Evolutionary conservation across 2,888 invertebrate genomes (phyloP), one percentile per base, ranked within the genome.

Genomic region (Prionchulus punctatus): DNA sequence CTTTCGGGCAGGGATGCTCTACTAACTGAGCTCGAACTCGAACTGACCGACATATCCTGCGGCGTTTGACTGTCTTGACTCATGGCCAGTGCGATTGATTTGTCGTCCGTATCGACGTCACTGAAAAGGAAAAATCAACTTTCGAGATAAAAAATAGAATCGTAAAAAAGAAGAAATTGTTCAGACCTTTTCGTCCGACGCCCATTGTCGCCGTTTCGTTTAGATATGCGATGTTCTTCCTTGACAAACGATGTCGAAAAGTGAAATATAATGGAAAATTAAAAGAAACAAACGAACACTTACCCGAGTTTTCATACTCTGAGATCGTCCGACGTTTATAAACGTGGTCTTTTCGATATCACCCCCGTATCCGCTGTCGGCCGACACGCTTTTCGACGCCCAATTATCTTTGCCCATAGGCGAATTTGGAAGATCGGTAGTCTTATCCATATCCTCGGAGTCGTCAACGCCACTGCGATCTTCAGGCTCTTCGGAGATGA

Each of bases 101-200:
- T 57, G 43, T 57, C 59, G 30, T 59, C 55, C 31, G 55, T 51
- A 54, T 59, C 59, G 1, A 57, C 59, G 53, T 59, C 59, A 27
- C 59, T 59, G 55, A n/a, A 57, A 53, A 31, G 12, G 18, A 53
- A 47, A 45, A 45, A n/a, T n/a, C n/a, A n/a, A n/a, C n/a, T n/a
- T n/a, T n/a, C n/a, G n/a, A n/a, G n/a, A n/a, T n/a, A n/a, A n/a
- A n/a, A n/a, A n/a, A n/a, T n/a, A n/a, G n/a, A n/a, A n/a, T n/a
- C n/a, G n/a, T n/a, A n/a, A n/a, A n/a, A n/a, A n/a, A n/a, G n/a
- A n/a, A n/a, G n/a, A n/a, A n/a, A n/a, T n/a, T n/a, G n/a, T n/a
- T n/a, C n/a, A n/a, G n/a, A 54, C 54, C 54, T 54, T 49, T 54
- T 54, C n/a, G 54, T 54, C 7, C 54, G 43, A 4, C 54, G 45